These are phyloP conservation scores for Blastobasis adustella DNA, from an alignment of 2,888 invertebrate genomes.

Conservation along the genomic window DNA sequence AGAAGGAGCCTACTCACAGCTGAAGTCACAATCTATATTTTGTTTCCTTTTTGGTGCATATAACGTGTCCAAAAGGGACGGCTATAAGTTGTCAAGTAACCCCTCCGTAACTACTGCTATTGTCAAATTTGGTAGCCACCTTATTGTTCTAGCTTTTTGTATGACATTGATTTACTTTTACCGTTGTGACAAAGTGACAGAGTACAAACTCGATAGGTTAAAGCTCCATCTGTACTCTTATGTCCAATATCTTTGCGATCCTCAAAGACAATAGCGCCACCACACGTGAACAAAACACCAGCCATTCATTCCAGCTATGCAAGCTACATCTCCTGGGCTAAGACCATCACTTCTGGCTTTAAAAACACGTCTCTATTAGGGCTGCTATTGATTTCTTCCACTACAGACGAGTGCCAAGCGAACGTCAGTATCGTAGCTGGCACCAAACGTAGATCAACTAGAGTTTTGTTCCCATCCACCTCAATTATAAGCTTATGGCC, in stretches of 20 bases:
- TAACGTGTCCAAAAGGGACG: no score
- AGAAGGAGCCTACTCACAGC: no score
- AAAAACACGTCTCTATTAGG: conserved; percentile 77
- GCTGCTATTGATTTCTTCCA: conserved; percentile 64
- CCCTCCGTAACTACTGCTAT: no score
- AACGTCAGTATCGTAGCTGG: conserved; percentile 89
- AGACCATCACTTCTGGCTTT: conserved; percentile 84
- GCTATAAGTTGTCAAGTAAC: no score
- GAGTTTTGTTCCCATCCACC: conserved; percentile 80
- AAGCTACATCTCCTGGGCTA: conserved; percentile 74
- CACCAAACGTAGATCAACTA: conserved; percentile 86
- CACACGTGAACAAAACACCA: not conserved
- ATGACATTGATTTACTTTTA: no score
- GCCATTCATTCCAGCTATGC: not conserved
- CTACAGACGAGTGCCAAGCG: conserved; percentile 76
- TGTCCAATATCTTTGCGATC: no score
- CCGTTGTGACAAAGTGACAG: no score
- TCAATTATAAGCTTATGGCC: conserved; percentile 78
- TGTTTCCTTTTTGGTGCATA: no score
- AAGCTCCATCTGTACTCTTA: not conserved
- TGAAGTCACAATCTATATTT: no score
- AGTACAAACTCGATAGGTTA: no score
- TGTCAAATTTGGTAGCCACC: no score
- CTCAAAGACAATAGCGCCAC: not conserved
- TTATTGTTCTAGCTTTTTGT: no score